Conservation (phyloP, 2,113 vertebrate genomes). For the Pollachius pollachius region DNA sequence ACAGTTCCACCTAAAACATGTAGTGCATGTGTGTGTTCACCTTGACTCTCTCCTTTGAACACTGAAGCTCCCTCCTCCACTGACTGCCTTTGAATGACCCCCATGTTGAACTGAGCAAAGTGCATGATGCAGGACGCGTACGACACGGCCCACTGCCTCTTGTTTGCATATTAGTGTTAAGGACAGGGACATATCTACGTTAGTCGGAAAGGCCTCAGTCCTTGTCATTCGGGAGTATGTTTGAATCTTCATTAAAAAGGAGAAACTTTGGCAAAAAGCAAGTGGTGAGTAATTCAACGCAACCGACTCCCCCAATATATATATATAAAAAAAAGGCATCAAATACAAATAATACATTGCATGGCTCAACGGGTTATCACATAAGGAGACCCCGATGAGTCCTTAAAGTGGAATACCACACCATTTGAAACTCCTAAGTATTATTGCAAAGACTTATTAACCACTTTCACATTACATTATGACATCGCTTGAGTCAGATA, state of each 20-base stretch:
- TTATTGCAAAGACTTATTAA: neutral
- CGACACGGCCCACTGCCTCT: neutral
- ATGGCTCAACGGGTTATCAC: neutral
- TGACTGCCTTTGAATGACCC: conserved; percentile 22
- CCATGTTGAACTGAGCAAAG: conserved; percentile 57
- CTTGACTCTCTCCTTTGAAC: no score
- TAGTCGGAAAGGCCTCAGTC: conserved; percentile 3
- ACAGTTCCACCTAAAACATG: conserved; percentile 19
- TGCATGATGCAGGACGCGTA: conserved; percentile 53
- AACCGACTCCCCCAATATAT: conserved; percentile 8
- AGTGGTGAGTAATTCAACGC: conserved; percentile 29
- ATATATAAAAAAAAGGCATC: conserved; percentile 26
- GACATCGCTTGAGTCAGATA: no score
- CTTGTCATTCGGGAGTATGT: conserved; percentile 10
- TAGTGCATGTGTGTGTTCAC: conserved; percentile 33
- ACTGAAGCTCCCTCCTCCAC: neutral
- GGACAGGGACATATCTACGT: neutral
- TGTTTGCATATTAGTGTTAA: conserved; percentile 13
- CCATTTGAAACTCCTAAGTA: neutral
- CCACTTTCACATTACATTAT: neutral
- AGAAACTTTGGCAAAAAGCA: conserved; percentile 48
- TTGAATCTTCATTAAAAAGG: neutral
- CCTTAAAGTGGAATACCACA: conserved; percentile 5
- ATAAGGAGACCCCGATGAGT: neutral
- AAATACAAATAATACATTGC: conserved; percentile 19